Percentiles rank a stretch among this genome's conserved stretches.
phyloP scores from a whole-genome alignment of 2,797 vertebrate genomes.

The Eulemur albifrons region DNA sequence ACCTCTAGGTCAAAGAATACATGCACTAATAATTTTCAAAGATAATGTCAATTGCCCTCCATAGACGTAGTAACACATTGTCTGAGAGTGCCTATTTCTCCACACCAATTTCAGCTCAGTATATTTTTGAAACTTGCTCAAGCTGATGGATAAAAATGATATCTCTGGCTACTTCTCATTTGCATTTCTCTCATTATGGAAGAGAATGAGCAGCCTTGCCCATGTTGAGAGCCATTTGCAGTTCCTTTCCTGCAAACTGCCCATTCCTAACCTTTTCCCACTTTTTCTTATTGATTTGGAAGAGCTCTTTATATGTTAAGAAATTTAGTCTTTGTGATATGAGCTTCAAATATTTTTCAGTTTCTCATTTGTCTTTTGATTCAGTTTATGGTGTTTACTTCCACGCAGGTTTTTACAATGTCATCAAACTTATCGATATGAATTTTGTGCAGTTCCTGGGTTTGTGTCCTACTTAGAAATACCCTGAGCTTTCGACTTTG shows the following conservation, averaged over 20 bases:
- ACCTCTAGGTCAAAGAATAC: neutral
- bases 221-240: neutral
- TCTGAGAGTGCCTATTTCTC: neutral
- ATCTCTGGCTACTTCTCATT: conserved; percentile 19
- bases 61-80: neutral
- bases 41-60: neutral
- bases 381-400: neutral
- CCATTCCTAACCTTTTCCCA: neutral
- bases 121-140: neutral
- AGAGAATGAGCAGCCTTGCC: neutral
- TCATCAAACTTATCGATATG: neutral
- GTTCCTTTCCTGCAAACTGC: neutral
- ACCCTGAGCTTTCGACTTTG: neutral
- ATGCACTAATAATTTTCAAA: neutral
- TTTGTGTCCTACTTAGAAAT: neutral
- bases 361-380: neutral
- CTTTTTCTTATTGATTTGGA: conserved; percentile 40
- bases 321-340: neutral
- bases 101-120: neutral
- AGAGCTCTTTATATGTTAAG: conserved; percentile 26
- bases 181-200: conserved; percentile 1
- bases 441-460: neutral
- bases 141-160: conserved; percentile 13
- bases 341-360: neutral
- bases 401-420: neutral